Base-by-base conservation (phyloP, 2,113 vertebrate genomes). In the Sturnira hondurensis region DNA sequence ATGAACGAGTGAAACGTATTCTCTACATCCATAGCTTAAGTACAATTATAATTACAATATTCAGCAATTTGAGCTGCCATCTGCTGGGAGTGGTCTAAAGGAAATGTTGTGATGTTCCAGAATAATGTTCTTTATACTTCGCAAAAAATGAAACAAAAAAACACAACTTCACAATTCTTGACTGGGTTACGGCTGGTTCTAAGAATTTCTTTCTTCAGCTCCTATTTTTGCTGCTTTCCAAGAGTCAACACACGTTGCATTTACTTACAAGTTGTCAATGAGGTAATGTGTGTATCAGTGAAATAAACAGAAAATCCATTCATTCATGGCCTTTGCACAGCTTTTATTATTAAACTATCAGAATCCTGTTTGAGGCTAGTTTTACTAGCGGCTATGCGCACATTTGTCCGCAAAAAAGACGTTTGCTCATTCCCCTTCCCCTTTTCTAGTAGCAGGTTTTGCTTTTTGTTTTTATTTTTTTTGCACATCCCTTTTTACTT, bases 401-500 rank as follows among this genome's bases (percentile, higher is more conserved):
- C 98, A 98, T 97, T 96, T 97, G 97, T 98, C 98, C 92, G 96
- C 98, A 96, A 97, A 98, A 61, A 98, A 89, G 94, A 96, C 96
- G 94, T 98, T 98, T 98, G 97, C 96, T 98, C 97, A 67, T 98
- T 98, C 97, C 98, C 99, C 98, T 98, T 97, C 98, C 98, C 97
- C 41, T 93, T 97, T 91, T 56, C 96, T 93, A 96, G 89, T 95
- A 97, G 91, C 93, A 97, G 96, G 95, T 96, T 98, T 98, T 97
- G 96, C 98, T 95, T 97, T 94, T 97, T 98, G 97, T 89, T 97
- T 97, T 82, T 76, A 65, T 97, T 98, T 98, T 98, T 98, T 99
- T 99, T 99, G 98, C 99, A 99, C 99, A 98, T 99, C 99, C 99
- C 99, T 99, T 99, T 99, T 98, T 99, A 98, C 99, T 99, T 99